Evolutionary conservation across 2,113 vertebrate genomes (phyloP).

Genomic region (Pelvicachromis taeniatus): DNA sequence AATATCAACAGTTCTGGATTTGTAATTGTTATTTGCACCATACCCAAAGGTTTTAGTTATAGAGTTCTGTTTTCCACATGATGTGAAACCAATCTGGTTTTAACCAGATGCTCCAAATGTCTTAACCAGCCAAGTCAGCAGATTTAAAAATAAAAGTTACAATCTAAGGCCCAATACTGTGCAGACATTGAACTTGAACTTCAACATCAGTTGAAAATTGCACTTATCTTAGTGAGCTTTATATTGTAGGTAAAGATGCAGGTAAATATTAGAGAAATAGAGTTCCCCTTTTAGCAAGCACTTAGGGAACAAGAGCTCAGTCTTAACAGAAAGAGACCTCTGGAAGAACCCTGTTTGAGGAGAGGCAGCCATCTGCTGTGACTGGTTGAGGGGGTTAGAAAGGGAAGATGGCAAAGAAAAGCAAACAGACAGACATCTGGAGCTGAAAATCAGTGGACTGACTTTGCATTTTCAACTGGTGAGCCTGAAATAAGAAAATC

Average conservation of each 20-base stretch:
- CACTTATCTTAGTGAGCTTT: neutral
- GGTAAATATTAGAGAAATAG: neutral
- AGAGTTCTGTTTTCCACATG: neutral
- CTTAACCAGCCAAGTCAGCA: neutral
- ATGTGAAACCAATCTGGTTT: neutral
- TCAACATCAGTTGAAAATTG: neutral
- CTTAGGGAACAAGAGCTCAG: neutral
- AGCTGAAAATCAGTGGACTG: neutral
- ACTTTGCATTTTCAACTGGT: neutral
- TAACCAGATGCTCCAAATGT: slow-evolving; percentile 4
- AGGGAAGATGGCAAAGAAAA: neutral
- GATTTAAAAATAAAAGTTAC: neutral
- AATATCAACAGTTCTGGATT: neutral
- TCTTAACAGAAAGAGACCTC: neutral
- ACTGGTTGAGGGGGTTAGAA: neutral
- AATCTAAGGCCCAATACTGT: neutral
- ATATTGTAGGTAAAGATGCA: neutral
- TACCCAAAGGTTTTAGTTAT: neutral
- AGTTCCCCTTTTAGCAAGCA: neutral
- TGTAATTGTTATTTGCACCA: neutral
- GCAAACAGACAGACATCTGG: neutral
- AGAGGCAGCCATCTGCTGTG: neutral
- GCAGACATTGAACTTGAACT: neutral
- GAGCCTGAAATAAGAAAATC: neutral
- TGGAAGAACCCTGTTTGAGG: neutral